Evolutionary conservation across 2,797 vertebrate species (phyloP), one percentile per base, ranked within the genome.

Genomic region (Epinephelus malabaricus): DNA sequence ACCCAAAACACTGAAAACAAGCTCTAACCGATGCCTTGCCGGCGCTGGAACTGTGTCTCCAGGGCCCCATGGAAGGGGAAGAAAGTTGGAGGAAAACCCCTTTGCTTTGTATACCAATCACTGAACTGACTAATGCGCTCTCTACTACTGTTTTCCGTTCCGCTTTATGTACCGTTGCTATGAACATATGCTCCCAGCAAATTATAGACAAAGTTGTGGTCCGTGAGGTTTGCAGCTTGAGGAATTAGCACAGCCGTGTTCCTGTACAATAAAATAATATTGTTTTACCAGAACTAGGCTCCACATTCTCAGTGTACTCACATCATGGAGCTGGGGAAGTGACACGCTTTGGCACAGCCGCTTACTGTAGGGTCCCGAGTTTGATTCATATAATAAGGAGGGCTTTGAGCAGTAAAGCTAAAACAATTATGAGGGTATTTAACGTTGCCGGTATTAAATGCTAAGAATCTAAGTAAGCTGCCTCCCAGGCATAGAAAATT

Each of bases 151-250:
- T 95, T 96, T 96, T 95, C 93, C 92, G 91, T 95, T 94, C 88
- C 87, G 87, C 92, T 95, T 94, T 92, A 95, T 94, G 94, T 94
- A 92, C 91, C 89, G 93, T 95, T 95, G 94, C 94, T 94, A 94
- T 95, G 94, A 95, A 94, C 93, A 94, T 95, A 93, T 91, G 91
- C 93, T 94, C 86, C 86, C 84, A 87, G 92, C 90, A 94, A 95
- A 96, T 95, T 95, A 95, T 91, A 95, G 94, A 89, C 94, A 93
- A 92, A 93, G 93, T 87, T 95, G 94, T 92, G 95, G 94, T 94
- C 87, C 74, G 47, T 94, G 95, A 95, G 93, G 94, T 95, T 94
- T 94, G 92, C 92, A 93, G 93, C 93, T 89, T 78, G 89, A 95
- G 88, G 92, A 94, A 94, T 95, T 94, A 95, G 93, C 85, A 85